phyloP scores from a whole-genome alignment of 2,113 vertebrate species.

The Chaetura pelagica region DNA sequence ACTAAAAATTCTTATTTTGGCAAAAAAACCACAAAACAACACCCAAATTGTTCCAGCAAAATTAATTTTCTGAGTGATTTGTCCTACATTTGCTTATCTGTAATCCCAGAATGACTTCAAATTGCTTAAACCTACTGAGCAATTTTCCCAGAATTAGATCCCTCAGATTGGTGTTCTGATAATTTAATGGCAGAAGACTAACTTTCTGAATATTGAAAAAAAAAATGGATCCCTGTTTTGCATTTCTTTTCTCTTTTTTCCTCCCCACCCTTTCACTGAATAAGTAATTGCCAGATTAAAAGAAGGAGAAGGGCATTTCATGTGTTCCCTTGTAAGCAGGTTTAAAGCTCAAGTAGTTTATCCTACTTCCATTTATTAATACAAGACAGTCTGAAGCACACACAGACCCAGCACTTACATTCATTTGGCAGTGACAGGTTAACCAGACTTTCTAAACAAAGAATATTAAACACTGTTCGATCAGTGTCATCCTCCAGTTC shows the following conservation, averaged over 20 bases:
- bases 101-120: neutral
- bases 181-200: neutral
- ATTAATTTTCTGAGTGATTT: neutral
- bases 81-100: neutral
- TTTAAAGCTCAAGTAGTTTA: slow-evolving; percentile 15
- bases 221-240: neutral
- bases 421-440: neutral
- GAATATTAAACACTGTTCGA: slow-evolving; percentile 8
- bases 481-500: neutral
- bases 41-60: too few relatives aligned
- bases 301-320: neutral
- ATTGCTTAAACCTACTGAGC: neutral
- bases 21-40: too few relatives aligned
- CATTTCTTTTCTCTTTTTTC: neutral
- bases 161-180: neutral
- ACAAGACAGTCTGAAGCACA: neutral
- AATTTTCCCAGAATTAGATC: neutral
- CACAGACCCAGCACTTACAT: neutral
- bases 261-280: neutral
- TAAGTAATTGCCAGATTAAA: neutral
- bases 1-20: too few relatives aligned
- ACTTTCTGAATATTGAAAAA: neutral
- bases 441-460: slow-evolving; percentile 28
- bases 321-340: neutral
- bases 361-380: slow-evolving; percentile 25